phyloP scores from a whole-genome alignment of 2,113 vertebrate species.

The Epinephelus cyanopodus region DNA sequence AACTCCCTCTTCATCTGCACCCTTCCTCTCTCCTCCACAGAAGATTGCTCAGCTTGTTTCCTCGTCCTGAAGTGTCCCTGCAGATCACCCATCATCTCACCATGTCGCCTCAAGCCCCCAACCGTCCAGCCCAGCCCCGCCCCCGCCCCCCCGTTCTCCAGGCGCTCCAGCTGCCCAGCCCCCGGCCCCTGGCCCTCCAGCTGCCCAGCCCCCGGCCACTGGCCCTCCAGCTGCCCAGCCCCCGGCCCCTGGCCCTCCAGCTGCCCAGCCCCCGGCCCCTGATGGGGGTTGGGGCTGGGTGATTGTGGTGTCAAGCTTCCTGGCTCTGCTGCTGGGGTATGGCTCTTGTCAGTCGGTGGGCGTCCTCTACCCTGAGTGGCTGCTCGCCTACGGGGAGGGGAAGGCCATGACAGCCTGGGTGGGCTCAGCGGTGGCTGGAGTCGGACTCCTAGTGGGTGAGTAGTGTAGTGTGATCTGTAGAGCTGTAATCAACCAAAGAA shows the following conservation, averaged over 20 bases:
- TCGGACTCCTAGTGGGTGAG: background rate
- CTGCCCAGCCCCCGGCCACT: background rate
- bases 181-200: background rate
- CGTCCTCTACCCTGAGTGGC: slow-evolving; percentile 11
- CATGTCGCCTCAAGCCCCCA: background rate
- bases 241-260: no score
- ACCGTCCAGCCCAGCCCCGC: no score
- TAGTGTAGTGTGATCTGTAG: no score
- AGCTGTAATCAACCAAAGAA: no score
- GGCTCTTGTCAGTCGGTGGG: background rate
- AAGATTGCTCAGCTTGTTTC: no score
- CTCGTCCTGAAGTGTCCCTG: no score
- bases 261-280: background rate
- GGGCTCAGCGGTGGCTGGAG: background rate
- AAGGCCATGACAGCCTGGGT: background rate
- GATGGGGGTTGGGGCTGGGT: background rate
- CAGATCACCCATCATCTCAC: background rate
- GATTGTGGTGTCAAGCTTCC: background rate
- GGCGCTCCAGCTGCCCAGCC: no score
- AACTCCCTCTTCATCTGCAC: no score
- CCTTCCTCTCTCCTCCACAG: no score
- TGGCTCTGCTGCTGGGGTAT: slow-evolving; percentile 7
- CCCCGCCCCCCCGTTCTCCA: no score
- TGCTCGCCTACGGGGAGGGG: slow-evolving; percentile 5
- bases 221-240: background rate